Conservation (phyloP, 2,888 invertebrate genomes). For the Podabrus alpinus region DNA sequence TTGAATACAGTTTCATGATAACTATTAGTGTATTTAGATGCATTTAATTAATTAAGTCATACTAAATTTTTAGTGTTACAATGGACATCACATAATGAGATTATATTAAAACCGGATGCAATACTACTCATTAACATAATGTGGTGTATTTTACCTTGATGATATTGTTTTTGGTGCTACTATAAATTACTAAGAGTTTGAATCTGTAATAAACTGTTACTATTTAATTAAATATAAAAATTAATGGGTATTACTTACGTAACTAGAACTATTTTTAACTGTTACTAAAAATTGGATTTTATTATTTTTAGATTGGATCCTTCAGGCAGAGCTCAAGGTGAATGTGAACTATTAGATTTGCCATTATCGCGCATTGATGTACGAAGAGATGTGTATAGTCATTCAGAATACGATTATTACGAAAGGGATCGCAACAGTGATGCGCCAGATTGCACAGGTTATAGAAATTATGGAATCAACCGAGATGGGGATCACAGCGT, state of each 20-base stretch:
- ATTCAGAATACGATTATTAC: constrained; percentile 78
- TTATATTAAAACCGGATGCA: not conserved
- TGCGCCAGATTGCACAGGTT: constrained; percentile 61
- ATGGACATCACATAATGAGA: not conserved
- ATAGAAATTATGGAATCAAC: constrained; percentile 14
- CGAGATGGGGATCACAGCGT: constrained; percentile 1
- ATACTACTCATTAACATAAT: not conserved
- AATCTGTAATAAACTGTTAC: not conserved
- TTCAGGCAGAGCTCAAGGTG: constrained; percentile 71
- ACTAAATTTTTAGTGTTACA: not conserved
- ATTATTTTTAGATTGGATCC: constrained; percentile 65
- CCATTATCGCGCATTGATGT: constrained; percentile 72
- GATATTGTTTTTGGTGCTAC: not conserved
- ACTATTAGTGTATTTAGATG: not conserved
- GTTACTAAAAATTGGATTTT: constrained; percentile 1
- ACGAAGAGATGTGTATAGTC: constrained; percentile 65
- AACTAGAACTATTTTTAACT: not conserved
- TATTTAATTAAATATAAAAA: not conserved
- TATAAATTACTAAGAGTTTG: not conserved
- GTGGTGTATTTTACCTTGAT: not conserved
- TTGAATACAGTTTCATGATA: too few relatives aligned
- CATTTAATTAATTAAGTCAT: not conserved
- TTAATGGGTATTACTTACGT: not conserved
- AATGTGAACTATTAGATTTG: constrained; percentile 76
- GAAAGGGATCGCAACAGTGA: constrained; percentile 73